Conservation (phyloP, 2,888 invertebrate genomes). For the Merodon equestris region DNA sequence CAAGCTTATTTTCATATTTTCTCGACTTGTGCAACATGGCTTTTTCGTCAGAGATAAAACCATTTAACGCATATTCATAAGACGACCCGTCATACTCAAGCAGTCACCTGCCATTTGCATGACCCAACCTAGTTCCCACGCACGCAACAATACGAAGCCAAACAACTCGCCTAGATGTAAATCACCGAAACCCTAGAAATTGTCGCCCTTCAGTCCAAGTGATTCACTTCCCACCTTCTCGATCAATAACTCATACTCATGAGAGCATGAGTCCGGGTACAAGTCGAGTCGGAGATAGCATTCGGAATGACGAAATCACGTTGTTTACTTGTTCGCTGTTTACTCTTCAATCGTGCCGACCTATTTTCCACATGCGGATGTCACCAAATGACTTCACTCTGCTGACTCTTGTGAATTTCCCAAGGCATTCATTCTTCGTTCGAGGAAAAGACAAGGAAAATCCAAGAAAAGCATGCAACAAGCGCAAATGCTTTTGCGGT, state of each 20-base stretch:
- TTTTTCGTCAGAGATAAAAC: too few relatives aligned
- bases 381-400: slow-evolving; percentile 27
- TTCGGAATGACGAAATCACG: slow-evolving; percentile 29
- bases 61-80: too few relatives aligned
- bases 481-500: not conserved
- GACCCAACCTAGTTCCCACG: not conserved
- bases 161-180: not conserved
- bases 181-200: too few relatives aligned
- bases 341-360: slow-evolving; percentile 45
- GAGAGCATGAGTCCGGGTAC: too few relatives aligned
- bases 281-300: too few relatives aligned
- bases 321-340: too few relatives aligned
- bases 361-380: slow-evolving; percentile 59
- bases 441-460: slow-evolving; percentile 13
- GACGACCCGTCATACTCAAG: not conserved
- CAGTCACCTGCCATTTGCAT: not conserved
- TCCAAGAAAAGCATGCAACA: slow-evolving; percentile 39
- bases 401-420: slow-evolving; percentile 51
- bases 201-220: too few relatives aligned
- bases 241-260: slow-evolving; percentile 35
- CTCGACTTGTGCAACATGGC: too few relatives aligned
- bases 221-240: slow-evolving; percentile 6
- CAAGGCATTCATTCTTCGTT: slow-evolving; percentile 19
- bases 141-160: slow-evolving; percentile 7
- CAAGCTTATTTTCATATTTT: too few relatives aligned